Evolutionary conservation across 2,113 vertebrate species (phyloP).

Genomic region (Syngnathus scovelli): DNA sequence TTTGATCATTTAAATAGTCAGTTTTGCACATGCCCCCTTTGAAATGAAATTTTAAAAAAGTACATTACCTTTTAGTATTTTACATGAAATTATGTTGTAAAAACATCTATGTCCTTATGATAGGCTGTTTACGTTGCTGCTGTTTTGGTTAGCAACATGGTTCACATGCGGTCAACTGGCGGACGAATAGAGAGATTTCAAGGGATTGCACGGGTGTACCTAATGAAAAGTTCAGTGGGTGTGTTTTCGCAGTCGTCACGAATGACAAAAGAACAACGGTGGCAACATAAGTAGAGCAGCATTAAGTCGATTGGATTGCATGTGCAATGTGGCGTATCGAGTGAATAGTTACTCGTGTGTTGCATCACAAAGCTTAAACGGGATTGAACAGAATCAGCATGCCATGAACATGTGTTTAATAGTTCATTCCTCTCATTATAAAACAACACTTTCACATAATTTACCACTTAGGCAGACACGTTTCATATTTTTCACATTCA

Average conservation of each 20-base stretch:
- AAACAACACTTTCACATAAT: slow-evolving; percentile 13
- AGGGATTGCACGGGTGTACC: neutral
- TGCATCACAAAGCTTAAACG: slow-evolving; percentile 27
- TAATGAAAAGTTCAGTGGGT: neutral
- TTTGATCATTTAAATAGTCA: too few relatives aligned
- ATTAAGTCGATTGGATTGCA: slow-evolving; percentile 2
- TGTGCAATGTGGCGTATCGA: neutral
- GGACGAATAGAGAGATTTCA: neutral
- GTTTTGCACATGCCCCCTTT: too few relatives aligned
- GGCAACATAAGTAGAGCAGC: neutral
- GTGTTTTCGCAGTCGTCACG: neutral
- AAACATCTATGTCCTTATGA: neutral
- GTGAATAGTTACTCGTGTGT: slow-evolving; percentile 17
- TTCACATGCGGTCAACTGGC: neutral
- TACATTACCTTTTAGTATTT: too few relatives aligned
- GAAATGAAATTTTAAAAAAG: too few relatives aligned
- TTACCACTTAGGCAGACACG: neutral
- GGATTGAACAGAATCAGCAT: neutral
- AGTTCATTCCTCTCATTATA: neutral
- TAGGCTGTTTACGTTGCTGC: neutral
- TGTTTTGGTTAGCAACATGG: neutral
- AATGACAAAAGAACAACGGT: neutral
- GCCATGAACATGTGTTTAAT: neutral
- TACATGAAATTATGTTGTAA: neutral
- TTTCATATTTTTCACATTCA: neutral